Base-by-base conservation (phyloP, 2,113 vertebrate genomes). In the Dunckerocampus dactyliophorus region DNA sequence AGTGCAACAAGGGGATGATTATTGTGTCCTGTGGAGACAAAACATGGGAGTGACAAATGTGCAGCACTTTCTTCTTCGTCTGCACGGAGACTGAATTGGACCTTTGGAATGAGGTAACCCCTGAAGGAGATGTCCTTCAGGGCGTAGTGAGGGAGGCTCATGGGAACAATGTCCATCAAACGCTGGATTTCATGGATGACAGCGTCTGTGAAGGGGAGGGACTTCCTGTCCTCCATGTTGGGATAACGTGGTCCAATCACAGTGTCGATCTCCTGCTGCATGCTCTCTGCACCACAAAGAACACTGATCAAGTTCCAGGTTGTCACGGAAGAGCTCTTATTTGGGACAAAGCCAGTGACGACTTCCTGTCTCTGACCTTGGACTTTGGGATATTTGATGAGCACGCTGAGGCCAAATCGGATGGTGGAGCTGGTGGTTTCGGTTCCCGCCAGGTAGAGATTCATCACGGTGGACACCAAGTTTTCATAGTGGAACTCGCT, bases 231-330 rank as follows among this genome's bases (percentile, higher is more conserved):
- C 9, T 86, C 82, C 90, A 92, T 89, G 61, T 22, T 58, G 17
- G 92, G 91, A 7, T 62, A 72, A 22, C 87, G 79, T 1, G 53
- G 79, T 67, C 92, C 93, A 46, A 93, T 68, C 50, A 92, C 92
- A 0, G 0, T 0, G 20, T 90, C 85, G 31, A 93, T 93, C 79
- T 95, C 94, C 75, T 88, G 73, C 13, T 92, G 92, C 31, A 91
- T 79, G 52, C 76, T 86, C 63, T 80, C 92, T 95, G 57, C 15
- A 58, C 63, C 43, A 54, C 20, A n/a, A 54, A 15, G 3, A 7
- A 42, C 24, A 28, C 5, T 28, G 24, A 5, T 28, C 24, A 28
- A 2, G 24, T 28, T 28, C 24, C 24, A 28, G 24, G 24, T 28
- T 5, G 5, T 28, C 2, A 28, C 2, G 24, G 24, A 28, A 28